These are phyloP conservation scores for Nanorana parkeri DNA, from an alignment of 2,113 vertebrate species.

Conservation along the genomic window DNA sequence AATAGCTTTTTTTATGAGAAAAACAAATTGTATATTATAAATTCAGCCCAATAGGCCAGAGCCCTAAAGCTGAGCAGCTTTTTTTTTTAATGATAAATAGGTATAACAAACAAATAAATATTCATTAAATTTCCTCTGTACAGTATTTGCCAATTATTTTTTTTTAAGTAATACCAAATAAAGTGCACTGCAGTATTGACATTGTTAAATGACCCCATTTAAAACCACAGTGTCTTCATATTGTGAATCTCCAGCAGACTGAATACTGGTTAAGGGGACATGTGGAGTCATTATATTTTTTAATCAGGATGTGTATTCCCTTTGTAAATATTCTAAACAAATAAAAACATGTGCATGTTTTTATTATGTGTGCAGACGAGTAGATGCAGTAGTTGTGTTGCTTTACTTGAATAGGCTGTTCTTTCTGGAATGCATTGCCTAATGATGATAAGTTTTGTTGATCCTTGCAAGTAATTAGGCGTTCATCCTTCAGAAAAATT, in stretches of 20 bases:
- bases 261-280: not conserved
- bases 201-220: not conserved
- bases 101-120: no score
- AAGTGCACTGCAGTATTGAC: not conserved
- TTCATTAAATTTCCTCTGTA: no score
- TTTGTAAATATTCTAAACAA: no score
- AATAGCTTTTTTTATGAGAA: no score
- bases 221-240: not conserved
- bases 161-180: no score
- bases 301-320: no score
- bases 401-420: not conserved
- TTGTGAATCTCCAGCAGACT: not conserved
- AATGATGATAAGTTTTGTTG: conserved; percentile 55
- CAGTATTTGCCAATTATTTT: no score
- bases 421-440: conserved; percentile 10
- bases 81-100: no score
- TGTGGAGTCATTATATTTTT: not conserved
- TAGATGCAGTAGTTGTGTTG: not conserved
- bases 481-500: conserved; percentile 43
- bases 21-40: no score
- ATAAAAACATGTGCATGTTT: no score
- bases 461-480: conserved; percentile 36
- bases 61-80: no score
- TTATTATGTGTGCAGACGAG: not conserved
- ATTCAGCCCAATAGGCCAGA: no score